Evolutionary conservation across 2,113 vertebrate species (phyloP), one percentile per base, ranked within the genome.

Genomic region (Axis porcinus): DNA sequence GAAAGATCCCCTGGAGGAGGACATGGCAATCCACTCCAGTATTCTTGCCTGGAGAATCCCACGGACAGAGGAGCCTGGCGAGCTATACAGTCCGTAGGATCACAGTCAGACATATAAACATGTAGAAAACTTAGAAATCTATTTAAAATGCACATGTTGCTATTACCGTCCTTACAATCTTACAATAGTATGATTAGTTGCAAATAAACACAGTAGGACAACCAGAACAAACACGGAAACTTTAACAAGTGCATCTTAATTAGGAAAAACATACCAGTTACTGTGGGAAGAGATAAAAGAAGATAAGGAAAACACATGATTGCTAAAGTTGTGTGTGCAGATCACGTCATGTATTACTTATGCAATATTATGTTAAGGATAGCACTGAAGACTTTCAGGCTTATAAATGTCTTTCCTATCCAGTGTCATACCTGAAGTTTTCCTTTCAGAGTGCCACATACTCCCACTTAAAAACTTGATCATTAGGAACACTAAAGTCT

Each of bases 381-480:
- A 89, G 10, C 25, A 14, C 0, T 54, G 12, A 89, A 43, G 27
- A 60, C 4, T 58, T 40, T 12, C 4, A 54, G 5, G 55, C 16
- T 40, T 54, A 7, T 23, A 67, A 5, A 27, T 19, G 4, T 21
- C 45, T 86, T 28, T 21, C 12, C 47, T 6, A 84, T 16, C 52
- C 17, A 55, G 5, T 13, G 17, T 55, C 17, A 52, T 4, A 52
- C 2, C 45, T 81, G 23, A 55, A 67, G 62, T 93, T 79, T 81
- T 28, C 25, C 21, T 33, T 50, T 74, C 13, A 94, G 6, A 62
- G 6, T 36, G 4, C 0, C 3, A 5, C 33, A 7, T 1, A 43
- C 27, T 91, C 28, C 3, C 8, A 52, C 4, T 19, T 92, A 81
- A 81, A 81, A 40, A 74, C 11, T 16, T 25, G 45, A 23, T 55